Evolutionary conservation across 1,140 invertebrate species (phyloP), one percentile per base, ranked within the genome.

Genomic region (Heterodera carotae): DNA sequence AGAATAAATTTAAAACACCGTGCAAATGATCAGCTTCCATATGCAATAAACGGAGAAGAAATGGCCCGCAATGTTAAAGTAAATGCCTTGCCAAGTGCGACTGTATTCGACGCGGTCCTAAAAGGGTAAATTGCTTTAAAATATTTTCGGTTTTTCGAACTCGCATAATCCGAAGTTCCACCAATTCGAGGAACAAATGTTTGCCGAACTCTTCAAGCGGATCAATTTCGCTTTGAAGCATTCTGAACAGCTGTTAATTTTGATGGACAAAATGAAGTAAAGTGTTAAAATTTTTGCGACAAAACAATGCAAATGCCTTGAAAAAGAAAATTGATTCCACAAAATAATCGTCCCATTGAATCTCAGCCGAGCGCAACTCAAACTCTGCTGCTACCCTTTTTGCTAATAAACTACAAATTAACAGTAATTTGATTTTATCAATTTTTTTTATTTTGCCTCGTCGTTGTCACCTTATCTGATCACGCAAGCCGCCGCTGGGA

Each of bases 21-120:
- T 85, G 90, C 96, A 94, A 89, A 99, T 98, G 88, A 99, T 95
- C 88, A 99, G 99, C 91, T 99, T 99, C 94, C 96, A 99, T 66
- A 95, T 91, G 88, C 97, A 99, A 86, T 99, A 99, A 8, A 97
- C 89, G 8, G 96, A 98, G 89, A 99, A 99, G 88, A 99, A 98
- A 87, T 99, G 96, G 2, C 97, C 97, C 0, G 99, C 89, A 84
- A 97, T 94, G 89, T 99, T 99, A 87, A 99, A 99, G 89, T 99
- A 99, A 91, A 93, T 96, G 84, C 97, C 97, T 88, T 97, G 94
- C 89, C 95, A 94, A 0, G 97, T 99, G 84, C 93, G 94, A 0
- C 95, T 82, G 76, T 96, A 98, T 83, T 95, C 92, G 66, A 96
- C 92, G 79, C 94, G 91, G 87, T 96, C 94, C 87, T 90, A 80